These are phyloP conservation scores for Helleia helle DNA, from an alignment of 2,888 invertebrate species.

Conservation along the genomic window DNA sequence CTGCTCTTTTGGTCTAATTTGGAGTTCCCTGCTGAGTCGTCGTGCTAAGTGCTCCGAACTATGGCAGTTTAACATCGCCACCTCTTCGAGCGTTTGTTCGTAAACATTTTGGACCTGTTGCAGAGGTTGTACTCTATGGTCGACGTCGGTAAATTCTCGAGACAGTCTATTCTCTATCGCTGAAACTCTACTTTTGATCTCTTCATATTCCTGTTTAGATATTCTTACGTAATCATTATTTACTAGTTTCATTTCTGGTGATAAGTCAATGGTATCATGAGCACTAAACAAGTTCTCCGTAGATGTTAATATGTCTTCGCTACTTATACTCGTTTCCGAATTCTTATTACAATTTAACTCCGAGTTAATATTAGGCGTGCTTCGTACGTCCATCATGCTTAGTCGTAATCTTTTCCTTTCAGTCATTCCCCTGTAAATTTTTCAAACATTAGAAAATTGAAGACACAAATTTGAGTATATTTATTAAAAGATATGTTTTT, in stretches of 20 bases:
- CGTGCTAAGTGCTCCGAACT: conserved; percentile 81
- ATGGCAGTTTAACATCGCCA: conserved; percentile 76
- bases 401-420: conserved; percentile 63
- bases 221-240: conserved; percentile 79
- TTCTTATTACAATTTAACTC: conserved; percentile 50
- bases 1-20: conserved; percentile 80
- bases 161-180: conserved; percentile 82
- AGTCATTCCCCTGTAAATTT: conserved; percentile 45
- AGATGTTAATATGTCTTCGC: conserved; percentile 58
- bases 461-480: not conserved
- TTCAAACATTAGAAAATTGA: not conserved
- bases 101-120: conserved; percentile 81
- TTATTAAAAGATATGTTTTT: conserved; percentile 20
- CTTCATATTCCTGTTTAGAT: conserved; percentile 84
- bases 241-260: conserved; percentile 49
- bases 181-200: conserved; percentile 82
- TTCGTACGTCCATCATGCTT: conserved; percentile 57
- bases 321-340: conserved; percentile 55
- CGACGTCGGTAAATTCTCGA: conserved; percentile 76
- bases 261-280: conserved; percentile 59
- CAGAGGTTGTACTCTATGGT: conserved; percentile 64
- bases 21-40: conserved; percentile 80
- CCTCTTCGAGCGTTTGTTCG: conserved; percentile 81
- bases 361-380: conserved; percentile 50
- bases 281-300: conserved; percentile 58